phyloP scores from a whole-genome alignment of 2,888 invertebrate species.

The Aspidiotus rigidus region DNA sequence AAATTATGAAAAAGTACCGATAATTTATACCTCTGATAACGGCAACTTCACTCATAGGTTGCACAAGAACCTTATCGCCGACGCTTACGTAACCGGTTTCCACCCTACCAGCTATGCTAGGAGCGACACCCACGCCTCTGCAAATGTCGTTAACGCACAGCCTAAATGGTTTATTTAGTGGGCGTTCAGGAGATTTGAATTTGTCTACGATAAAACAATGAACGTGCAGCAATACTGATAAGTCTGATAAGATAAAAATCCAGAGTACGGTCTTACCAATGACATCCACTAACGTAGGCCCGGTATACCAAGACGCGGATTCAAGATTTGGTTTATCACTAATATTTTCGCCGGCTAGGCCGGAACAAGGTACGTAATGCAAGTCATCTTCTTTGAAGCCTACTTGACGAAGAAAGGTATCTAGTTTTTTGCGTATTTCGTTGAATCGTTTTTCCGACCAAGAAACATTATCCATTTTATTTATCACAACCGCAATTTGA shows the following conservation, averaged over 20 bases:
- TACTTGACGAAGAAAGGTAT: constrained; percentile 74
- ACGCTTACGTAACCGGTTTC: constrained; percentile 81
- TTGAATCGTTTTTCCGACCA: constrained; percentile 88
- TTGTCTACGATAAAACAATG: constrained; percentile 50
- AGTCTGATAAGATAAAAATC: neutral
- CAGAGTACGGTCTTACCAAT: constrained; percentile 53
- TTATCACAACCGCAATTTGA: constrained; percentile 89
- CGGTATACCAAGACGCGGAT: constrained; percentile 59
- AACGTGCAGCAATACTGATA: neutral
- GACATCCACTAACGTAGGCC: constrained; percentile 72
- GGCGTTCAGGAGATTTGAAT: constrained; percentile 77
- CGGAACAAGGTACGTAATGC: constrained; percentile 88
- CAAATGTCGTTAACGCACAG: constrained; percentile 91
- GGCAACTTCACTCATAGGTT: constrained; percentile 77
- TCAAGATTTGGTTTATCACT: constrained; percentile 53
- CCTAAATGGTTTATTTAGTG: constrained; percentile 78
- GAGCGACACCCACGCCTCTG: constrained; percentile 83
- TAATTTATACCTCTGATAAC: constrained; percentile 57
- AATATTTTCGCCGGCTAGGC: constrained; percentile 90
- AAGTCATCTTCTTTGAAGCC: constrained; percentile 83
- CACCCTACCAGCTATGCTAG: constrained; percentile 81
- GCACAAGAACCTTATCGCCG: constrained; percentile 77
- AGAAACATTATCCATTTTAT: constrained; percentile 91
- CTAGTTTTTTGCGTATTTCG: constrained; percentile 76
- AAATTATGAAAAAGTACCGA: neutral